phyloP scores from a whole-genome alignment of 2,888 invertebrate species.

The Dyspetes luteomarginatus region DNA sequence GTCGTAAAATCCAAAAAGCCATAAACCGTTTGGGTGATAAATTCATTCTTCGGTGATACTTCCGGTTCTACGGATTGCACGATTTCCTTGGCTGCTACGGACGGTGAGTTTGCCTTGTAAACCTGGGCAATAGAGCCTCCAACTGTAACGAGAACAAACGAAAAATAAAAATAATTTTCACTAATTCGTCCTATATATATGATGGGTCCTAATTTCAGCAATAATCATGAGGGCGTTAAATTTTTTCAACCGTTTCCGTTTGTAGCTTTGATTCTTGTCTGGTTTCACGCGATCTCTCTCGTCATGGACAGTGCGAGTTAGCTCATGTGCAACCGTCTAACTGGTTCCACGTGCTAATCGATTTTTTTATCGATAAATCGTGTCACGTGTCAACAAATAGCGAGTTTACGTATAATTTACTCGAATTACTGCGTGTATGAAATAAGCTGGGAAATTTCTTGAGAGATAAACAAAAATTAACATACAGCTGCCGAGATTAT shows the following conservation, averaged over 20 bases:
- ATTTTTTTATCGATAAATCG: conserved; percentile 51
- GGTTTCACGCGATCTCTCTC: conserved; percentile 32
- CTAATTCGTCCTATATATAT: not conserved
- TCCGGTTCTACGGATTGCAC: conserved; percentile 63
- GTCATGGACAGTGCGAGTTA: conserved; percentile 8
- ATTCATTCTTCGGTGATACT: conserved; percentile 78
- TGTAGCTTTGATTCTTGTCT: not conserved
- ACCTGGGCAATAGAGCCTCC: conserved; percentile 73
- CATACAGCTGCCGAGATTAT: not conserved
- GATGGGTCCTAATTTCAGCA: not conserved
- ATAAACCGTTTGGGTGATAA: conserved; percentile 95
- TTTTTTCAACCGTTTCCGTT: not conserved
- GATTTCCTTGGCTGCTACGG: conserved; percentile 51
- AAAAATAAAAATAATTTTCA: not conserved
- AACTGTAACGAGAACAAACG: conserved; percentile 63
- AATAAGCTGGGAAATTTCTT: not conserved
- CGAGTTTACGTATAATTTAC: conserved; percentile 32
- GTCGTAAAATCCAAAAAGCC: conserved; percentile 97
- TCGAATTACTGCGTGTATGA: conserved; percentile 33
- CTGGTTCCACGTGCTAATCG: conserved; percentile 46
- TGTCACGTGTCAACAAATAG: conserved; percentile 25
- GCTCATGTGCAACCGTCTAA: conserved; percentile 50
- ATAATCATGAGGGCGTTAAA: not conserved
- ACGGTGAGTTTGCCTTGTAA: conserved; percentile 69
- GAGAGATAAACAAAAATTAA: not conserved